Evolutionary conservation across 2,113 vertebrate genomes (phyloP).

Genomic region (Himantopus leucocephalus): DNA sequence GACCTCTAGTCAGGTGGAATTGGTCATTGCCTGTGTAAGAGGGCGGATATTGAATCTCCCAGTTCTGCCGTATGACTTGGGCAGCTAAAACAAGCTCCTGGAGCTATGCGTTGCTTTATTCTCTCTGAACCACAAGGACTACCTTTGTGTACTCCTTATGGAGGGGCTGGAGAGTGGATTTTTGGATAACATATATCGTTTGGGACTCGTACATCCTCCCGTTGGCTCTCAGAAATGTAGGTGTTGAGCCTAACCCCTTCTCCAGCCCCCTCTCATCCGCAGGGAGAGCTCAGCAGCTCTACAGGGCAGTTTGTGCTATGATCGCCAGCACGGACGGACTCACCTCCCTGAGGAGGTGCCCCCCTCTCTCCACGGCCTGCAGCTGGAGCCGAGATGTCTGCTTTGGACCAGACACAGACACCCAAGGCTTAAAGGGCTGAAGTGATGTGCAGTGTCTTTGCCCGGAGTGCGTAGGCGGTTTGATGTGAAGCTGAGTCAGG

Average conservation of each 20-base stretch:
- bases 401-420: neutral
- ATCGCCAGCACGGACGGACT: fast-evolving
- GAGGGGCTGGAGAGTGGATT: neutral
- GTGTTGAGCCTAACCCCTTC: neutral
- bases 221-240: neutral
- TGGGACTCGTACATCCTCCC: fast-evolving
- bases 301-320: neutral
- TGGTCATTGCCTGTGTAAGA: neutral
- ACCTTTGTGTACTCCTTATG: neutral
- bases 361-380: neutral
- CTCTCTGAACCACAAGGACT: neutral
- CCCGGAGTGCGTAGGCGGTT: neutral
- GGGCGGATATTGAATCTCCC: neutral
- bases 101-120: neutral
- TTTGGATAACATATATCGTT: neutral
- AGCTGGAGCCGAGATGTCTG: neutral
- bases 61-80: neutral
- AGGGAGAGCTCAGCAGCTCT: neutral
- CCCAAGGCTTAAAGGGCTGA: neutral
- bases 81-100: neutral
- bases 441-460: neutral
- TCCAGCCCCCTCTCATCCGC: neutral
- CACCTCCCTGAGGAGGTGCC: neutral
- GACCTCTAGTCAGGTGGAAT: neutral
- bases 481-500: neutral